Conservation (phyloP, 2,113 vertebrate species). For the Camelus dromedarius region DNA sequence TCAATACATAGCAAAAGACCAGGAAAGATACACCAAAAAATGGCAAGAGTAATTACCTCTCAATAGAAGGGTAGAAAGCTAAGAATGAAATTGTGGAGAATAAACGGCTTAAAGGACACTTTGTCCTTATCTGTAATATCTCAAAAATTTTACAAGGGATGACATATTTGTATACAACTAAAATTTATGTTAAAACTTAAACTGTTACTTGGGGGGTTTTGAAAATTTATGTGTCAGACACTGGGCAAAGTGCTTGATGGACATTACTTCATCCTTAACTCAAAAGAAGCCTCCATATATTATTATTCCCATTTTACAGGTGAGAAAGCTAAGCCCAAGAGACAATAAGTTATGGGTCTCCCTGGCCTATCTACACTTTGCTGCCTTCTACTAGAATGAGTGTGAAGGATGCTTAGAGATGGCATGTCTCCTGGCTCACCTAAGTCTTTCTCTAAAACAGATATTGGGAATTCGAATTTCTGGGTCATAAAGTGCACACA, state of each 20-base stretch:
- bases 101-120: background rate
- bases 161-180: background rate
- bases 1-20: background rate
- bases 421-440: background rate
- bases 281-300: background rate
- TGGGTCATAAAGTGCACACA: background rate
- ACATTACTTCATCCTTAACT: background rate
- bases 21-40: background rate
- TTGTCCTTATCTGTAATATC: background rate
- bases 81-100: background rate
- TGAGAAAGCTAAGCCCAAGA: background rate
- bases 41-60: background rate
- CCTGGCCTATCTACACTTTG: background rate
- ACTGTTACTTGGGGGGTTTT: background rate
- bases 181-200: slow-evolving; percentile 1
- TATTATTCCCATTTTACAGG: background rate
- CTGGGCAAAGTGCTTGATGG: background rate
- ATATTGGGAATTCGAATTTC: background rate
- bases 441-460: background rate
- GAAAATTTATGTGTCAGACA: background rate
- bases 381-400: background rate
- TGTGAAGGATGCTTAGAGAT: background rate
- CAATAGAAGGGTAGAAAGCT: fast-evolving
- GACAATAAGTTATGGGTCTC: background rate
- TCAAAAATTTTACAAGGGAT: background rate